Conservation (phyloP, 2,797 vertebrate species). For the Microctenopoma steveboyesi region DNA sequence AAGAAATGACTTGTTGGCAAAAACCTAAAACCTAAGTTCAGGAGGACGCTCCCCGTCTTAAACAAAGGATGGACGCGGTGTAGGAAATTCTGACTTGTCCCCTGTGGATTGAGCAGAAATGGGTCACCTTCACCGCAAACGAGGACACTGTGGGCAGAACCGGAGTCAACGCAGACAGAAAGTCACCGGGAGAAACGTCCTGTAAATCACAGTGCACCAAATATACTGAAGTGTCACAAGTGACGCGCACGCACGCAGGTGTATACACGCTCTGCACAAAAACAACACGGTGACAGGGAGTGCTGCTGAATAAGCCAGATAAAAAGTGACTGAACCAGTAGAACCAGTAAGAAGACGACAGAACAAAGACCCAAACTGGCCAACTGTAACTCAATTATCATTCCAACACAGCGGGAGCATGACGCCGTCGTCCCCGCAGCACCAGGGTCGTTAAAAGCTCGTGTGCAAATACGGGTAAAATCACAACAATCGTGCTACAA, state of each 20-base stretch:
- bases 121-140: neutral
- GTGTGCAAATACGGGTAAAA: conserved; percentile 36
- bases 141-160: neutral
- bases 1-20: too few relatives aligned
- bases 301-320: conserved; percentile 18
- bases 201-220: too few relatives aligned
- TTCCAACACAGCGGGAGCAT: conserved; percentile 42
- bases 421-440: conserved; percentile 26
- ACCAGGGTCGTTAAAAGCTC: conserved; percentile 3
- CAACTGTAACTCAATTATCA: conserved; percentile 34
- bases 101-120: neutral
- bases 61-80: too few relatives aligned
- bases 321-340: conserved; percentile 66
- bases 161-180: neutral
- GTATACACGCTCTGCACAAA: neutral
- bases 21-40: too few relatives aligned
- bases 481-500: conserved; percentile 17
- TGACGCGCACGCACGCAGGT: neutral
- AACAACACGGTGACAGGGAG: conserved; percentile 40
- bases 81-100: too few relatives aligned
- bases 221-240: neutral
- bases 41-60: neutral
- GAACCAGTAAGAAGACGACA: conserved; percentile 37
- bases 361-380: neutral
- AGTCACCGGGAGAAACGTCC: too few relatives aligned